These are phyloP conservation scores for Pagrus major DNA, from an alignment of 2,113 vertebrate genomes.

Conservation along the genomic window DNA sequence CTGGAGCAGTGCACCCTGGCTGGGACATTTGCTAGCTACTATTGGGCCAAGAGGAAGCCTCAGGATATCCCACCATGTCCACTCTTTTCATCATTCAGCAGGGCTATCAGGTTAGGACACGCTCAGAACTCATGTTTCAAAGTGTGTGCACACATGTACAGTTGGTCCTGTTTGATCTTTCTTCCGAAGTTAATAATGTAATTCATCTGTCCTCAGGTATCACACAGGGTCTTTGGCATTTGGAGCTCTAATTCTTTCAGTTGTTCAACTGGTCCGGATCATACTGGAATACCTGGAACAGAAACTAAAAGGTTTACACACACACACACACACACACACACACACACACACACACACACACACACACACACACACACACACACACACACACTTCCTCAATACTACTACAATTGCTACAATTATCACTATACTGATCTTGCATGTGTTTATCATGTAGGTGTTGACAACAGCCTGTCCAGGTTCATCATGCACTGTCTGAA, in stretches of 20 bases:
- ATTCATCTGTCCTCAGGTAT: constrained; percentile 82
- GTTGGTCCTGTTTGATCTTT: not conserved
- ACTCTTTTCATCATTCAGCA: constrained; percentile 88
- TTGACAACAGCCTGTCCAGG: constrained; percentile 84
- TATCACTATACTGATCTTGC: not conserved
- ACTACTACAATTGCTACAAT: not conserved
- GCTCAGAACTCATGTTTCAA: not conserved
- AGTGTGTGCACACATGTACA: not conserved
- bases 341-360: not conserved
- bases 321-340: not conserved
- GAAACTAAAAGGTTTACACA: constrained; percentile 87
- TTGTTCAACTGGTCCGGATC: constrained; percentile 88
- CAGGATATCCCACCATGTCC: constrained; percentile 89
- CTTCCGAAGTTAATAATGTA: not conserved
- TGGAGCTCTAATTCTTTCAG: constrained; percentile 91
- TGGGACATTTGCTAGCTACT: constrained; percentile 93
- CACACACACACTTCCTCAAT: not conserved
- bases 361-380: not conserved
- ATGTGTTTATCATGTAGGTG: constrained; percentile 70
- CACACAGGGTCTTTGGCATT: constrained; percentile 95
- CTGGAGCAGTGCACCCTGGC: constrained; percentile 93
- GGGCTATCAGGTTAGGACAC: constrained; percentile 87
- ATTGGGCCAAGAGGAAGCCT: constrained; percentile 92
- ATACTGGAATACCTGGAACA: constrained; percentile 91
- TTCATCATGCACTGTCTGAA: constrained; percentile 91